phyloP scores from a whole-genome alignment of 2,888 invertebrate genomes.

The Gnatocerus cornutus region DNA sequence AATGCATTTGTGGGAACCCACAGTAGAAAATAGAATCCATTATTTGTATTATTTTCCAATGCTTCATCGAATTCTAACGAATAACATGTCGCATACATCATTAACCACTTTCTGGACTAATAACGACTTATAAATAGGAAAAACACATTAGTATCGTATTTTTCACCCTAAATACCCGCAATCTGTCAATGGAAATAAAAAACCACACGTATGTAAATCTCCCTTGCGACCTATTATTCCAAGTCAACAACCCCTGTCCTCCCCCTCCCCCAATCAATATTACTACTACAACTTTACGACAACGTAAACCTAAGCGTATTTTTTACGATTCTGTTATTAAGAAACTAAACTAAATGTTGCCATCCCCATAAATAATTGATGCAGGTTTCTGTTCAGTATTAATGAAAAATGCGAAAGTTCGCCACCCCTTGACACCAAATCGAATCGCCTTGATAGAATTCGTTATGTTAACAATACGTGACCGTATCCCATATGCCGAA shows the following conservation, averaged over 20 bases:
- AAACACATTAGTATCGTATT: no score
- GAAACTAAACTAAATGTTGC: background rate
- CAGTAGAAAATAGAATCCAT: no score
- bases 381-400: background rate
- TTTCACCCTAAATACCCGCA: no score
- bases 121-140: no score
- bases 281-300: conserved; percentile 13
- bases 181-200: no score
- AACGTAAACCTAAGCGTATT: conserved; percentile 12
- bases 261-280: conserved; percentile 7
- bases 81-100: no score
- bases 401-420: conserved; percentile 11
- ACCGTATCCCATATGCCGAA: conserved; percentile 64
- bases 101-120: no score
- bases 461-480: conserved; percentile 62
- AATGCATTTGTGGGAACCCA: no score
- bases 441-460: conserved; percentile 52
- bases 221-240: no score
- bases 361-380: conserved; percentile 16
- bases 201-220: no score
- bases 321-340: conserved; percentile 1
- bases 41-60: no score
- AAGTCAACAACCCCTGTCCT: conserved; percentile 5
- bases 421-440: conserved; percentile 40
- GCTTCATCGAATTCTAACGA: no score